Evolutionary conservation across 2,797 vertebrate species (phyloP), one percentile per base, ranked within the genome.

Genomic region (Brotula barbata): DNA sequence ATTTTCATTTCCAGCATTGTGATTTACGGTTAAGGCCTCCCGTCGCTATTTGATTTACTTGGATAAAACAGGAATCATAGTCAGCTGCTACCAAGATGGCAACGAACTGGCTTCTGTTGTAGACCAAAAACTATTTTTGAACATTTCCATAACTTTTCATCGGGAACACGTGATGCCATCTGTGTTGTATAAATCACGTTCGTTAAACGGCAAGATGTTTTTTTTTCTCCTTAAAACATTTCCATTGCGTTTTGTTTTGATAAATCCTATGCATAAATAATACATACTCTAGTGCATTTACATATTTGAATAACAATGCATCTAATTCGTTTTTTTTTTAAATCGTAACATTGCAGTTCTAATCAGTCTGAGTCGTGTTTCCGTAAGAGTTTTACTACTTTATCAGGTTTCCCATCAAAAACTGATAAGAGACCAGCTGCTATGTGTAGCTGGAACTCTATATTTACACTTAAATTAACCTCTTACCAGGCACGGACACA

Each of bases 401-500:
- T 80, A 85, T 84, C 75, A 53, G 44, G 51, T 34, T 69, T 64
- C 64, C 83, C 78, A 84, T 87, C 84, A 63, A 66, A 55, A 14
- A 7, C 63, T 34, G 45, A 39, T 39, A 39, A 39, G 37, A 39
- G n/a, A 39, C 6, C 37, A 39, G 12, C 69, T 70, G 77, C 52
- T 68, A 78, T 79, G 64, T 58, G 36, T 52, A 74, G 64, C 74
- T 81, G 64, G 73, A 83, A 85, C 73, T 71, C 76, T 81, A 72
- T 80, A 72, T 80, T 86, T 81, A 87, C 78, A 75, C 78, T 79
- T 71, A 75, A 75, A 78, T 84, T 58, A 71, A 80, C 75, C 75
- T 86, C 80, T 85, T 67, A 55, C 75, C 67, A 83, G 66, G 74
- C 78, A 81, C 68, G 58, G 64, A 82, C 56, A 74, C 74, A 77